Conservation (phyloP, 2,113 vertebrate genomes). For the Meles meles region DNA sequence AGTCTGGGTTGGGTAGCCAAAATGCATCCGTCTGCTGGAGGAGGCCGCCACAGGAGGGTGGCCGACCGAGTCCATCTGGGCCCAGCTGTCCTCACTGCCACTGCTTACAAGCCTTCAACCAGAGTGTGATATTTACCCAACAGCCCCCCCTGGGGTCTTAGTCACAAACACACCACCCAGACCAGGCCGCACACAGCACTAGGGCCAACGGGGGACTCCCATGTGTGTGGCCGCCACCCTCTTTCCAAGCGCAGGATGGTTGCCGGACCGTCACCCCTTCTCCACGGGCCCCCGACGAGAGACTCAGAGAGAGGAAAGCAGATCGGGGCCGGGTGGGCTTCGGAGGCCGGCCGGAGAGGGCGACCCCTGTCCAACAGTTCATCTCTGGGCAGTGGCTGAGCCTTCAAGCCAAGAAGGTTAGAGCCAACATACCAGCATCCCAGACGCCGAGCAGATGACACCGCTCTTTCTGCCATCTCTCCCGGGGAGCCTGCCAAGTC, state of each 20-base stretch:
- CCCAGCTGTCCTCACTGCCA: background rate
- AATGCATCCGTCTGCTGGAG: background rate
- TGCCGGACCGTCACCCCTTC: background rate
- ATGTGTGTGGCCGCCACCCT: background rate
- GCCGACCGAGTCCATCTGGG: background rate
- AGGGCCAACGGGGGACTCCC: slow-evolving; percentile 35
- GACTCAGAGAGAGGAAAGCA: no score
- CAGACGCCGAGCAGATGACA: slow-evolving; percentile 89
- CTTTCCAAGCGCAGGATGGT: slow-evolving; percentile 58
- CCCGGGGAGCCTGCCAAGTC: slow-evolving; percentile 86
- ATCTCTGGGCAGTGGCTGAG: slow-evolving; percentile 54
- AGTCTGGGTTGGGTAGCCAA: background rate
- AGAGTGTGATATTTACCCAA: slow-evolving; percentile 84
- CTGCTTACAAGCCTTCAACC: slow-evolving; percentile 55
- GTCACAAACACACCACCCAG: slow-evolving; percentile 70
- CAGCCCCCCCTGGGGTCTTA: slow-evolving; percentile 62
- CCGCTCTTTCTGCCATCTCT: slow-evolving; percentile 86
- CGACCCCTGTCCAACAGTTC: slow-evolving; percentile 79
- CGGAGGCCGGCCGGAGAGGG: slow-evolving; percentile 66
- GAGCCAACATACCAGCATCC: slow-evolving; percentile 83
- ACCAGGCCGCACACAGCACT: slow-evolving; percentile 42
- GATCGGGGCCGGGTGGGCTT: slow-evolving; percentile 45
- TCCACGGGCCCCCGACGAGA: fast-evolving
- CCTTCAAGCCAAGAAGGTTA: slow-evolving; percentile 46
- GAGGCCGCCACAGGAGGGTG: background rate